Percentiles rank a stretch among this genome's conserved stretches.
phyloP scores from a whole-genome alignment of 2,888 invertebrate species.

The Meteorus cinctellus region DNA sequence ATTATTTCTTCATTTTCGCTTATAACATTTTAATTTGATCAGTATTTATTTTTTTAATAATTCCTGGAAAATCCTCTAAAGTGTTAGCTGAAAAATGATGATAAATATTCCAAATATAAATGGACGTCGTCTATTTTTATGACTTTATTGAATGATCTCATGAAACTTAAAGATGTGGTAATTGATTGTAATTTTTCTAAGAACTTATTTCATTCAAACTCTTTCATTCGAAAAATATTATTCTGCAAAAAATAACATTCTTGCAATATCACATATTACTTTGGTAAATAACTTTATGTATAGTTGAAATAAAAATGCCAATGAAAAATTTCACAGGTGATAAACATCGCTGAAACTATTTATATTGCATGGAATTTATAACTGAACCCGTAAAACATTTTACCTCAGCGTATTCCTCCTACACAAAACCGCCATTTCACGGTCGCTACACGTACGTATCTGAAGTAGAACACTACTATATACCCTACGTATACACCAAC shows the following conservation, averaged over 20 bases:
- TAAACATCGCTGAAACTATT: slow-evolving; percentile 13
- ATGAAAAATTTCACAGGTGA: not conserved
- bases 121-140: no score
- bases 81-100: no score
- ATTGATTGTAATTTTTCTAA: no score
- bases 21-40: no score
- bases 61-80: no score
- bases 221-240: not conserved
- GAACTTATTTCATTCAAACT: no score
- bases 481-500: not conserved
- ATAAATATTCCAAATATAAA: no score
- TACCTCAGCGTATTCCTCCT: not conserved
- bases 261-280: not conserved
- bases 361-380: slow-evolving; percentile 11
- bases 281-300: not conserved
- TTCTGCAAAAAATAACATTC: not conserved
- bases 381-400: slow-evolving; percentile 7
- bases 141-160: no score
- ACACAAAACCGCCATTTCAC: not conserved
- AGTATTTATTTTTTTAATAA: no score
- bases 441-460: slow-evolving; percentile 18
- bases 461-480: not conserved
- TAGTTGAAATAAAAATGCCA: not conserved
- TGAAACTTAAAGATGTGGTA: no score
- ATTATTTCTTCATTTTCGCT: no score